phyloP scores from a whole-genome alignment of 2,888 invertebrate species.

The Synergus japonicus region DNA sequence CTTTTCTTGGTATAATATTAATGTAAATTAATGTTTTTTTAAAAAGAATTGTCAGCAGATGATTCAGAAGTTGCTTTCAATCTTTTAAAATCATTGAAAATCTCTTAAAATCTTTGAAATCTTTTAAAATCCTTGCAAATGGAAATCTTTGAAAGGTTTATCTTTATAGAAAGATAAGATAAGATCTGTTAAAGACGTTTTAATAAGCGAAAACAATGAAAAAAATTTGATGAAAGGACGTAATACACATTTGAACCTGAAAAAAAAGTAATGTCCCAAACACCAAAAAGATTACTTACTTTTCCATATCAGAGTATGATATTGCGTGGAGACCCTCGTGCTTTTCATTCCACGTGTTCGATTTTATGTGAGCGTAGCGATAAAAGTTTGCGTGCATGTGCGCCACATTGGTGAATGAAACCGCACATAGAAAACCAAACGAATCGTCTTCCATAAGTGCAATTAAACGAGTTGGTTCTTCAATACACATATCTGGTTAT shows the following conservation, averaged over 20 bases:
- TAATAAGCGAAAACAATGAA: too few relatives aligned
- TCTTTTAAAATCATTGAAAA: neutral
- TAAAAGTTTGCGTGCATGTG: neutral
- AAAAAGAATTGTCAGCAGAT: too few relatives aligned
- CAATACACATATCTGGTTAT: neutral
- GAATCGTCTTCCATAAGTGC: neutral
- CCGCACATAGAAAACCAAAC: constrained; percentile 9
- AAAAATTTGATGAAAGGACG: too few relatives aligned
- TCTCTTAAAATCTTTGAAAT: neutral
- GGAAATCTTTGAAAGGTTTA: too few relatives aligned
- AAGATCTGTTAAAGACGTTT: too few relatives aligned
- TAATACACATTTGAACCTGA: too few relatives aligned
- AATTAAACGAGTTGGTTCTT: constrained; percentile 10
- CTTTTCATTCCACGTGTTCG: constrained; percentile 14
- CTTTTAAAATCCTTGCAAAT: neutral
- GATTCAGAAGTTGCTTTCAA: neutral
- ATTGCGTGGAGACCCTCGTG: constrained; percentile 1
- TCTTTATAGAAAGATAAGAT: too few relatives aligned
- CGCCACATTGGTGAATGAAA: constrained; percentile 16
- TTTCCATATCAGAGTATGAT: neutral
- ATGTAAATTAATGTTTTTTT: too few relatives aligned
- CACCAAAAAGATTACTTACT: neutral
- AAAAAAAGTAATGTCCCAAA: neutral
- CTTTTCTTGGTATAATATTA: too few relatives aligned
- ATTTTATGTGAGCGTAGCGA: constrained; percentile 1